A percentile compares a stretch with the other conserved stretches of the same genome.
phyloP scores from a whole-genome alignment of 2,888 invertebrate species.

The Heliconius charithonia region DNA sequence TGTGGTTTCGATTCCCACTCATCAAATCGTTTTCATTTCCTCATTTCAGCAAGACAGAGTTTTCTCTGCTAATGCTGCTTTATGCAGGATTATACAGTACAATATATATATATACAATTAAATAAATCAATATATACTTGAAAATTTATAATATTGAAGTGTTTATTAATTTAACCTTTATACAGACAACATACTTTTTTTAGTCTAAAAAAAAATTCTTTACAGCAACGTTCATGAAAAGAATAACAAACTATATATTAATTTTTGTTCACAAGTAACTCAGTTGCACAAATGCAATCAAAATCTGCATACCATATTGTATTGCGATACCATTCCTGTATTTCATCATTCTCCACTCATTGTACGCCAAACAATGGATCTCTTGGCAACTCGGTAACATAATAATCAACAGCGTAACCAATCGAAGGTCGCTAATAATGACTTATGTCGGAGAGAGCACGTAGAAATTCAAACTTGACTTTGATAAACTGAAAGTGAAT shows the following conservation, averaged over 20 bases:
- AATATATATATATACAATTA: too few relatives aligned
- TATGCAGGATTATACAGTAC: too few relatives aligned
- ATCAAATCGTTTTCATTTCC: neutral
- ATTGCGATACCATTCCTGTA: conserved; percentile 20
- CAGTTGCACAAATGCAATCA: neutral
- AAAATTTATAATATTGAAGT: too few relatives aligned
- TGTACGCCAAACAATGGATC: conserved; percentile 28
- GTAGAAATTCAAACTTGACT: conserved; percentile 29
- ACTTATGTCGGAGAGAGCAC: conserved; percentile 16
- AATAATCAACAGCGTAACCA: conserved; percentile 16
- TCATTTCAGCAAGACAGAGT: neutral
- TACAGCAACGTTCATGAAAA: neutral
- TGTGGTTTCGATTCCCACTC: neutral
- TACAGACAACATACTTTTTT: too few relatives aligned
- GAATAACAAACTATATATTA: neutral
- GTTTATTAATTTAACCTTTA: too few relatives aligned
- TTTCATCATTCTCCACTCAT: conserved; percentile 28
- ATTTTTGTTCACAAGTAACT: neutral
- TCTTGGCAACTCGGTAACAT: conserved; percentile 24
- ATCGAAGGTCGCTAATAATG: conserved; percentile 27
- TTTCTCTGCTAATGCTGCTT: too few relatives aligned
- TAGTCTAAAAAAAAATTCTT: neutral
- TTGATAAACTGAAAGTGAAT: conserved; percentile 26
- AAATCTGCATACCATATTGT: conserved; percentile 1
- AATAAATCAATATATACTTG: too few relatives aligned